Evolutionary conservation across 2,797 vertebrate genomes (phyloP).

Genomic region (Crocodylus rhombifer): DNA sequence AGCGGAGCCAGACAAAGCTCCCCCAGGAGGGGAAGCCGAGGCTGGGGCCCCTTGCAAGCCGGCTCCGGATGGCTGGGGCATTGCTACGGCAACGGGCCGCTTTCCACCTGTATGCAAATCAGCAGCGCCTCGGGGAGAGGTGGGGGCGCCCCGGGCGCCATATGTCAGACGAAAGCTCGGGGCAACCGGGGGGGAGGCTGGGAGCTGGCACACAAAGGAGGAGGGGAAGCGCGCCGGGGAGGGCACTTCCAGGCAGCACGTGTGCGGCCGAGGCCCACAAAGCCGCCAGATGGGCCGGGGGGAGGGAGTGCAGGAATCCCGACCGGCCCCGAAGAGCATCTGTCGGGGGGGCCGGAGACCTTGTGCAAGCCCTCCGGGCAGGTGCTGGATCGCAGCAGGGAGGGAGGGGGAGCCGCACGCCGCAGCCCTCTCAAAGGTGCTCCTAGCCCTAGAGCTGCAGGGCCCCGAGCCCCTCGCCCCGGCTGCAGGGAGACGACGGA

Average conservation of each 20-base stretch:
- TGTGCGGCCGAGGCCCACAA: neutral
- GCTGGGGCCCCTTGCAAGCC: neutral
- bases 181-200: no score
- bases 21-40: neutral
- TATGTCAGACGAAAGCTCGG: slow-evolving; percentile 78
- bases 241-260: slow-evolving; percentile 69
- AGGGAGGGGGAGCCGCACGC: neutral
- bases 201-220: neutral
- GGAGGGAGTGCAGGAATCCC: neutral
- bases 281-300: no score
- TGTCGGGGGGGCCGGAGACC: neutral
- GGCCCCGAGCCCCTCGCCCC: neutral
- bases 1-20: neutral
- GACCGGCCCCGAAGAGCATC: neutral
- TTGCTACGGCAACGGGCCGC: neutral
- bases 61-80: neutral
- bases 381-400: neutral
- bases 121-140: neutral
- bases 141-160: slow-evolving; percentile 69
- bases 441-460: no score
- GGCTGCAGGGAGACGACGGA: neutral
- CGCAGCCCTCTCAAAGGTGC: neutral
- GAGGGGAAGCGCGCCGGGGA: slow-evolving; percentile 78
- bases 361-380: slow-evolving; percentile 10
- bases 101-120: slow-evolving; percentile 93